These are phyloP conservation scores for Equus quagga DNA, from an alignment of 2,113 vertebrate genomes.

Conservation along the genomic window DNA sequence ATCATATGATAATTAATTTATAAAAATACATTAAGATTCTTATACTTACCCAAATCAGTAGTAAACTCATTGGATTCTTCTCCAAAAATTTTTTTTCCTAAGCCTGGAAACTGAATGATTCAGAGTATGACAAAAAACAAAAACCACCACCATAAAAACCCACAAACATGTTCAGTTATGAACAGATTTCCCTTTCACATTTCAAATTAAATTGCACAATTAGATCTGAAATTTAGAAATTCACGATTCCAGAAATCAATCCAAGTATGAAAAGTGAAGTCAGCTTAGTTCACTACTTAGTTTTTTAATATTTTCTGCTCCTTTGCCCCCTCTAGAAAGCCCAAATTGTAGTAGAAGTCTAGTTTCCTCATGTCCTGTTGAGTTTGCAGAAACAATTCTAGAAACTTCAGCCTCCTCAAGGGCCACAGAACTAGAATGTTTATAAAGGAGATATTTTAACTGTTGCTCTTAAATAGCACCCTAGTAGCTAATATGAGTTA, in stretches of 20 bases:
- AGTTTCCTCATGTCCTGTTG: background rate
- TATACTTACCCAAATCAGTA: conserved; percentile 91
- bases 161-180: conserved; percentile 68
- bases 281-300: background rate
- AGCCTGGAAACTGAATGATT: conserved; percentile 92
- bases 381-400: background rate
- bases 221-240: background rate
- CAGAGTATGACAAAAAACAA: conserved; percentile 68
- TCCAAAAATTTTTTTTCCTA: conserved; percentile 90
- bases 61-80: conserved; percentile 96
- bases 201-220: conserved; percentile 44
- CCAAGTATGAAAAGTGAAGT: background rate
- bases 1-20: conserved; percentile 4
- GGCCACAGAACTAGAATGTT: background rate
- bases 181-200: conserved; percentile 59
- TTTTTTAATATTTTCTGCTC: background rate
- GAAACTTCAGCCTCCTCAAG: background rate
- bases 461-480: background rate
- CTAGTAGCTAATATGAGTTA: background rate
- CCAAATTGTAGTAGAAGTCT: background rate
- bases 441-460: conserved; percentile 6
- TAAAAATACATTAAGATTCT: conserved; percentile 75
- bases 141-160: background rate
- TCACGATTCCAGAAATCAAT: background rate
- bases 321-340: background rate